These are phyloP conservation scores for Anhinga anhinga DNA, from an alignment of 2,113 vertebrate genomes.

Conservation along the genomic window DNA sequence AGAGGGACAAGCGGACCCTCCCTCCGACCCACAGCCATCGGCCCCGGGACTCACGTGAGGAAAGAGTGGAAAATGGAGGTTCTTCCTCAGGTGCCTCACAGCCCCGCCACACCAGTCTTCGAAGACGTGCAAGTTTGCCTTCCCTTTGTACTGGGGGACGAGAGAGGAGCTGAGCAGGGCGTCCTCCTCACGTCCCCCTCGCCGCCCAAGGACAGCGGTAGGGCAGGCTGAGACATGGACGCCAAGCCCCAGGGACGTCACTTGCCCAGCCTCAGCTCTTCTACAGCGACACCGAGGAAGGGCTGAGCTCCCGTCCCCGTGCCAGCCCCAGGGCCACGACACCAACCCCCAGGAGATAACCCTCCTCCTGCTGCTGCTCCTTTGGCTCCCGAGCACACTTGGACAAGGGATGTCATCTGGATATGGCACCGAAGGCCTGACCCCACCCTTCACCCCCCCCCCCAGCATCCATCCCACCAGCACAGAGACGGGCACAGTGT, in stretches of 20 bases:
- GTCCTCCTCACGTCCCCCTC: background rate
- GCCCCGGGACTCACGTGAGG: conserved; percentile 86
- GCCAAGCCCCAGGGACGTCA: background rate
- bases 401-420: background rate
- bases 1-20: rapidly evolving
- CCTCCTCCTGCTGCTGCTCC: background rate
- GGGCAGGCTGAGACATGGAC: background rate
- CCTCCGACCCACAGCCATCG: rapidly evolving
- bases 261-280: background rate
- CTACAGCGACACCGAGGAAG: background rate
- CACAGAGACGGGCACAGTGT: rapidly evolving
- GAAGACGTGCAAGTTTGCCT: conserved; percentile 94
- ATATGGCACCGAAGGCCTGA: background rate
- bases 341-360: background rate
- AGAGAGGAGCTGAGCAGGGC: background rate
- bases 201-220: rapidly evolving
- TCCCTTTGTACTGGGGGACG: conserved; percentile 85
- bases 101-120: conserved; percentile 98
- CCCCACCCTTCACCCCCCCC: background rate
- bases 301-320: background rate
- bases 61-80: conserved; percentile 94
- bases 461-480: background rate
- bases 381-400: background rate
- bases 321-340: background rate
- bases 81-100: conserved; percentile 87